A percentile compares a stretch with the other conserved stretches of the same genome.
Conservation (phyloP, 2,113 vertebrate species). For the Bubo blakistoni region DNA sequence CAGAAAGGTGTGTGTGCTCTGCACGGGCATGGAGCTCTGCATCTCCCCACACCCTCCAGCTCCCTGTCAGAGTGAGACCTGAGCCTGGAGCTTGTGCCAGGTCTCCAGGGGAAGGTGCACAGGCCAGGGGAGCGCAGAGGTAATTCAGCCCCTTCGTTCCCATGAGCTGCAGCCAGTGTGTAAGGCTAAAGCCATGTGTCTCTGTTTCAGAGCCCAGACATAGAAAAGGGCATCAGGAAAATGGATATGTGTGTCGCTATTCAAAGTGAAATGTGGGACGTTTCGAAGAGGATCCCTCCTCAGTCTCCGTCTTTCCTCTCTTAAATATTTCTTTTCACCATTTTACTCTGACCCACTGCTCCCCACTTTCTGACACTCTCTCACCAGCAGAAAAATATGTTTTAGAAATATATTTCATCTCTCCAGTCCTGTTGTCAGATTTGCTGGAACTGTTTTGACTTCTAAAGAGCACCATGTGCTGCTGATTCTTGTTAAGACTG, state of each 20-base stretch:
- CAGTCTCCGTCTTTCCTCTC: neutral
- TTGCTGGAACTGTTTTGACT: neutral
- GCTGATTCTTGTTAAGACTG: neutral
- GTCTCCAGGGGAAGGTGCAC: neutral
- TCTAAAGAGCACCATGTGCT: neutral
- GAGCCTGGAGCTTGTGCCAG: neutral
- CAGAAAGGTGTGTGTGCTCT: neutral
- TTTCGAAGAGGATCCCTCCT: neutral
- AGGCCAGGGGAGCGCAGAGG: neutral
- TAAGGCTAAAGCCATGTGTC: neutral
- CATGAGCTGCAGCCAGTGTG: neutral
- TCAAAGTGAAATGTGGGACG: neutral
- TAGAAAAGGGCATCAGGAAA: neutral
- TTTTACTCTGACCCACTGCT: neutral
- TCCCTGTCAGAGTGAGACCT: neutral
- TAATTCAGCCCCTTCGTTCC: neutral
- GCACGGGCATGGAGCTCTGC: neutral
- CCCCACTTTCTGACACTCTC: neutral
- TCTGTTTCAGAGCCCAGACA: neutral
- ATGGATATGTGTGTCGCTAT: neutral
- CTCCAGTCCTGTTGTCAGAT: neutral
- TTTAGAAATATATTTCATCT: neutral
- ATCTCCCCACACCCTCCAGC: neutral
- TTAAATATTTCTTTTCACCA: neutral
- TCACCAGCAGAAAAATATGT: neutral